A percentile compares a stretch with the other conserved stretches of the same genome.
Conservation (phyloP, 37 sponge, comb jelly and placozoan genomes). For the Halichondria panicea region DNA sequence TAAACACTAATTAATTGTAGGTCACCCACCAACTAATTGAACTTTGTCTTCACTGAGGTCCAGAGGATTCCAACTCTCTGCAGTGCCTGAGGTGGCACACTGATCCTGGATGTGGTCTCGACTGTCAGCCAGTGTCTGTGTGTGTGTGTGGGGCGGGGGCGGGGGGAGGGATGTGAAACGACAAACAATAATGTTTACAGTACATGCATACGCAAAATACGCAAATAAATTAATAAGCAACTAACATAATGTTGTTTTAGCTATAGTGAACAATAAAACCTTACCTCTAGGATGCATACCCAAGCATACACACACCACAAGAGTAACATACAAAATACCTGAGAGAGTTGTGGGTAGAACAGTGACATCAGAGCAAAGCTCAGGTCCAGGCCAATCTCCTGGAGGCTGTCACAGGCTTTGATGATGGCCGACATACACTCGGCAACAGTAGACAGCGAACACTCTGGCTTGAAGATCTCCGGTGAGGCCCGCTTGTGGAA, state of each 20-base stretch:
- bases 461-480: conserved; percentile 43
- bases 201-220: too few relatives aligned
- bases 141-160: too few relatives aligned
- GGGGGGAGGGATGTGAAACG: not conserved
- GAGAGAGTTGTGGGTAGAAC: conserved; percentile 39
- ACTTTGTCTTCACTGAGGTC: conserved; percentile 58
- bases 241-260: too few relatives aligned
- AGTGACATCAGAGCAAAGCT: conserved; percentile 37
- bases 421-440: conserved; percentile 66
- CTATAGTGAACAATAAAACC: too few relatives aligned
- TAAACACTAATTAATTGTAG: not conserved
- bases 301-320: not conserved
- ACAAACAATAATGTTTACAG: not conserved
- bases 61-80: conserved; percentile 72
- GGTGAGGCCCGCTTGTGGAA: conserved; percentile 42
- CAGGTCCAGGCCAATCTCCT: conserved; percentile 53
- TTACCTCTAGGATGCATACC: not conserved
- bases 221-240: too few relatives aligned
- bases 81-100: conserved; percentile 35
- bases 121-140: conserved; percentile 40
- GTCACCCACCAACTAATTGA: conserved; percentile 27
- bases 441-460: conserved; percentile 45
- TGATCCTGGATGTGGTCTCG: conserved; percentile 34
- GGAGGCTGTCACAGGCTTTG: conserved; percentile 51
- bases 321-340: conserved; percentile 12